Base-by-base conservation (phyloP, 1,140 invertebrate species). In the Schlechtendalia chinensis region DNA sequence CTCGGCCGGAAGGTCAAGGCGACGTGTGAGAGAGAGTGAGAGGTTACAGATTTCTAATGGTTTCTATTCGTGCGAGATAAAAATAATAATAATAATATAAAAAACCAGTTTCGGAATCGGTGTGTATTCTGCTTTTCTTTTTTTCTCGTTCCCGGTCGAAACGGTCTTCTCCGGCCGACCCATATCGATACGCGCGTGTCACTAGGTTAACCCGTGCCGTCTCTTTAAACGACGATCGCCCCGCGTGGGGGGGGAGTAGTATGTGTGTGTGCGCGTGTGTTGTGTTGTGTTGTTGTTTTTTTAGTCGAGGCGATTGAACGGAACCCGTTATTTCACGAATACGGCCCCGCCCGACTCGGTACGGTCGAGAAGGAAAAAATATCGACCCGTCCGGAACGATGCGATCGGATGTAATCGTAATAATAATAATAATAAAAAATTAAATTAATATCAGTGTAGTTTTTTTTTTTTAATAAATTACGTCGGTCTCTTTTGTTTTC, bases 401-500 rank as follows among this genome's bases (percentile, higher is more conserved):
- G 22, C 54, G 56, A 63, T 59, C 56, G 8, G 45, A 77, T 58
- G 54, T 58, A 29, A 24, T 19, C 19, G 12, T 45, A 59, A 59
- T 59, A 59, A 75, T 58, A 29, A 24, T 19, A 32, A n/a, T 45
- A 59, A 59, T 59, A 59, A 75, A 39, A 56, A 27, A 77, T 22
- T 50, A 50, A 27, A 59, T 45, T 27, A 77, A 79, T 39, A 39
- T 27, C 47, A 47, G 61, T 63, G 24, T n/a, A n/a, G n/a, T n/a
- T n/a, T n/a, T n/a, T n/a, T n/a, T n/a, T n/a, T 47, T 79, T 27
- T 27, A 79, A 79, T 79, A 79, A 79, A 79, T 79, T 79, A 79
- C 39, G 45, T 79, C 24, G 69, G 53, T 72, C 22, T 47, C 27
- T 59, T 45, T 58, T 69, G 24, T 58, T 69, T 47, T 77, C 27